Percentiles rank a stretch among this genome's conserved stretches.
phyloP scores from a whole-genome alignment of 2,888 invertebrate species.

The Lasioglossum pauxillum region DNA sequence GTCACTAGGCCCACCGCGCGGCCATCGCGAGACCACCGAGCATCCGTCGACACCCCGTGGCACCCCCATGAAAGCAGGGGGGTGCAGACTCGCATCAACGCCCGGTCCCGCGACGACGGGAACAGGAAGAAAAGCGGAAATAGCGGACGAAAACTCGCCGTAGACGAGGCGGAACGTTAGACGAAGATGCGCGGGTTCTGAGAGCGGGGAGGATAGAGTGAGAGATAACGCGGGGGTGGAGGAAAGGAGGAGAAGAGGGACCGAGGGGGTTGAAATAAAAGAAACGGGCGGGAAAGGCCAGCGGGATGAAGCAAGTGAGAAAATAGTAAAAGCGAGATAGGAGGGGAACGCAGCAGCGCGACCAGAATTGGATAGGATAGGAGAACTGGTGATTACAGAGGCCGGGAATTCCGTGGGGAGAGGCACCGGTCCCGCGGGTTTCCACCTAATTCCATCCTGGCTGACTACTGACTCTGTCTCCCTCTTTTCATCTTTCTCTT shows the following conservation, averaged over 20 bases:
- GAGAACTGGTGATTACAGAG: conserved; percentile 83
- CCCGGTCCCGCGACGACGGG: conserved; percentile 22
- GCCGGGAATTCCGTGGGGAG: conserved; percentile 80
- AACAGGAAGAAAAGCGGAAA: conserved; percentile 25
- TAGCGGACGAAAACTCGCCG: conserved; percentile 6
- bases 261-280: neutral
- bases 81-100: neutral
- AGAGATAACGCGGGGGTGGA: neutral
- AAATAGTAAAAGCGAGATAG: conserved; percentile 28
- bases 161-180: conserved; percentile 23
- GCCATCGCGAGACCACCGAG: neutral
- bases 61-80: neutral
- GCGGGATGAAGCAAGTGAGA: conserved; percentile 24
- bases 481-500: conserved; percentile 54
- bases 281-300: neutral
- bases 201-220: neutral
- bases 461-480: conserved; percentile 80
- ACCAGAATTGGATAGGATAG: conserved; percentile 82
- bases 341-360: conserved; percentile 70
- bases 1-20: neutral
- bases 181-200: neutral
- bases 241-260: neutral
- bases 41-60: neutral
- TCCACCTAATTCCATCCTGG: conserved; percentile 83
- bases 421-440: conserved; percentile 80